phyloP scores from a whole-genome alignment of 2,797 vertebrate genomes.

The Cirrhinus mrigala region DNA sequence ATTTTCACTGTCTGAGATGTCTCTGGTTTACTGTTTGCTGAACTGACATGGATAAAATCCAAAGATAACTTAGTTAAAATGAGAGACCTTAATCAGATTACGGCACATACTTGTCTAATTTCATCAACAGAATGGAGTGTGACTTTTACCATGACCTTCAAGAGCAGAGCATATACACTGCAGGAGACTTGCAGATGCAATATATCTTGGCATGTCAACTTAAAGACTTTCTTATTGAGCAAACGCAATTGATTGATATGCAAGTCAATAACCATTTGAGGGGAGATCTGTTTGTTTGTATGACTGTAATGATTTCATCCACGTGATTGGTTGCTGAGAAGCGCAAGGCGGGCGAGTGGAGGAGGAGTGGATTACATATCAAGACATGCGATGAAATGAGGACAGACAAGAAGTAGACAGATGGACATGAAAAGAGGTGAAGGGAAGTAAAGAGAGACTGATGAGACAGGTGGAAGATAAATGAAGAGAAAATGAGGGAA shows the following conservation, averaged over 20 bases:
- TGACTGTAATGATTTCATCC: conserved; percentile 18
- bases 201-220: conserved; percentile 23
- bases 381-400: not conserved
- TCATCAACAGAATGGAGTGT: conserved; percentile 16
- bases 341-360: not conserved
- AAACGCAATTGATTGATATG: conserved; percentile 43
- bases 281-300: conserved; percentile 3
- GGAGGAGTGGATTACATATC: not conserved
- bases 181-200: conserved; percentile 29
- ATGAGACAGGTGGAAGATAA: not conserved
- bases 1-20: conserved; percentile 27
- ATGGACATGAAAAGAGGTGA: conserved; percentile 17
- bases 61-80: conserved; percentile 14
- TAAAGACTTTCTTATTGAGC: conserved; percentile 36
- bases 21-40: not conserved
- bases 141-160: conserved; percentile 41
- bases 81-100: conserved; percentile 32
- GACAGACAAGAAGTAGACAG: conserved; percentile 10
- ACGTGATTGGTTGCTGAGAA: conserved; percentile 7
- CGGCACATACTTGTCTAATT: conserved; percentile 1
- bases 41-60: not conserved
- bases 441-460: not conserved
- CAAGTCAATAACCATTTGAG: conserved; percentile 27
- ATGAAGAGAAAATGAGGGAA: conserved; percentile 5
- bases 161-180: not conserved